Evolutionary conservation across 2,888 invertebrate species (phyloP).

Genomic region (Melanostoma mellinum): DNA sequence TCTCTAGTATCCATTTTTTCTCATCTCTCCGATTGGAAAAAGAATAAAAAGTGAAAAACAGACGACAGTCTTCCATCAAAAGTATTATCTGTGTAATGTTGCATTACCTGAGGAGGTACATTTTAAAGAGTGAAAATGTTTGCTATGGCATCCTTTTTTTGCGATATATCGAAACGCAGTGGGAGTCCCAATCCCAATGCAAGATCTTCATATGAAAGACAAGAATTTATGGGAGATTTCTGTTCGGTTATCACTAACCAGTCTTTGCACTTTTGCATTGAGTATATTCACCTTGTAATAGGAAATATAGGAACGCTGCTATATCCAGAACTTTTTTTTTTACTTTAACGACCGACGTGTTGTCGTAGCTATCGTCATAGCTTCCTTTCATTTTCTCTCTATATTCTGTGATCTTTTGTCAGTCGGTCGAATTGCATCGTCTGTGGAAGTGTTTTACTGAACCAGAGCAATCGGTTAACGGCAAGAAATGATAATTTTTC

Average conservation of each 20-base stretch:
- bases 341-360: too few relatives aligned
- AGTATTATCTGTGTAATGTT: slow-evolving; percentile 7
- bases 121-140: not conserved
- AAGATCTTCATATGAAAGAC: not conserved
- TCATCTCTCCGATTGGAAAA: too few relatives aligned
- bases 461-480: slow-evolving; percentile 19
- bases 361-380: too few relatives aligned
- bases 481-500: slow-evolving; percentile 24
- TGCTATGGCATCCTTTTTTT: not conserved
- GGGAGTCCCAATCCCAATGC: slow-evolving; percentile 2
- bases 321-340: too few relatives aligned
- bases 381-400: slow-evolving; percentile 9
- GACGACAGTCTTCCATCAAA: not conserved
- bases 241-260: not conserved
- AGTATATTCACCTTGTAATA: too few relatives aligned
- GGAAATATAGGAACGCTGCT: too few relatives aligned
- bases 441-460: not conserved
- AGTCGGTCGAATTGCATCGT: not conserved
- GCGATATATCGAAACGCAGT: slow-evolving; percentile 5
- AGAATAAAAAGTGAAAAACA: not conserved
- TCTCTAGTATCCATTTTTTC: too few relatives aligned
- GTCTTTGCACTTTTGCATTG: not conserved
- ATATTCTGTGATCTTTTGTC: not conserved
- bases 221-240: slow-evolving; percentile 6
- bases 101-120: not conserved